Base-by-base conservation (phyloP, 2,113 vertebrate genomes). In the Zosterops japonicus region DNA sequence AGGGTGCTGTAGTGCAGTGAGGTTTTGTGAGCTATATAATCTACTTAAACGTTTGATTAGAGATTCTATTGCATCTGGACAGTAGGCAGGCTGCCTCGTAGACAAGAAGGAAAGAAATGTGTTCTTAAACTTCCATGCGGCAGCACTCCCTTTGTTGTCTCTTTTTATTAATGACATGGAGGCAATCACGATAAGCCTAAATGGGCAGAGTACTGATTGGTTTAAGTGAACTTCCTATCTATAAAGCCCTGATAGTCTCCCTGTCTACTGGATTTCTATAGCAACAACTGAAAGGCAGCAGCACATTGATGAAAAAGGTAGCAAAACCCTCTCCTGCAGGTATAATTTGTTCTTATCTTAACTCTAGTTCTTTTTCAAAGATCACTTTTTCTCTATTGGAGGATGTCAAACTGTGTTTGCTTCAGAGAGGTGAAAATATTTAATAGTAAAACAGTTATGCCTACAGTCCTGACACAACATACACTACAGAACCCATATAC, bases 1-100 rank as follows among this genome's bases (percentile, higher is more conserved):
- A 87, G 46, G n/a, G 76, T 87, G 65, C 36, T 1, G 1, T 63
- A 86, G 16, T 59, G 72, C 65, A 79, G 65, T 79, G 61, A 91
- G 85, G 49, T 65, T 94, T 72, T 46, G 41, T 72, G 78, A 91
- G 61, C 89, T 95, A 25, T 72, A 31, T 94, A 94, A 97, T 89
- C 81, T 83, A 35, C 84, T 94, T 87, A 93, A 68, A 86, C 91
- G 33, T 89, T 94, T 93, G 81, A 93, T 93, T 93, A 77, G 67
- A 87, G 91, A 80, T 89, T 89, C 65, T 85, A 2, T 82, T 87
- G 41, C 89, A 44, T 33, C 46, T 79, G 59, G 53, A 69, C 61
- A 74, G 16, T 10, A 33, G 36, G 31, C 57, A 89, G 31, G n/a
- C 46, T 85, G 61, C 78, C 74, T 76, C 14, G 1, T 76, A 53